Evolutionary conservation across 2,113 vertebrate genomes (phyloP).

Genomic region (Burhinus bistriatus): DNA sequence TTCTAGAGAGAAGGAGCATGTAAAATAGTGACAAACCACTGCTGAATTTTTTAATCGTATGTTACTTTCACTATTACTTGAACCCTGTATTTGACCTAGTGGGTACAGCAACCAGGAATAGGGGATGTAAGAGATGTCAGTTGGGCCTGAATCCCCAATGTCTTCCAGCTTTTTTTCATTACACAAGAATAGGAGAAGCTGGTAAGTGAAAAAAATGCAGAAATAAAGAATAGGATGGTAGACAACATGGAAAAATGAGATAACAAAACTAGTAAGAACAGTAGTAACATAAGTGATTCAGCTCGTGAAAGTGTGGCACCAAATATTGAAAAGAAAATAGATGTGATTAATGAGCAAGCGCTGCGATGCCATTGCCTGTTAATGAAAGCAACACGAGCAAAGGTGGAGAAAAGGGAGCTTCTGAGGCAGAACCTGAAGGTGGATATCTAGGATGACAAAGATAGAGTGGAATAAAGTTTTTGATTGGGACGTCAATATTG

Average conservation of each 20-base stretch:
- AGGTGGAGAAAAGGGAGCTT: background rate
- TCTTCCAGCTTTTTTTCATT: background rate
- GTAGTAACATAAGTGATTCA: background rate
- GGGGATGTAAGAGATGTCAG: background rate
- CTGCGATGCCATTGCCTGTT: background rate
- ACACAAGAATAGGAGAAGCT: background rate
- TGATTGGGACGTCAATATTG: background rate
- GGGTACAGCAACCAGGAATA: background rate
- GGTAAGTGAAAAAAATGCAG: background rate
- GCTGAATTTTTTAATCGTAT: background rate
- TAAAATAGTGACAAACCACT: background rate
- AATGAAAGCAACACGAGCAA: rapidly evolving
- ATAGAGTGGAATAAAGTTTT: background rate
- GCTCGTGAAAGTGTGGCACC: background rate
- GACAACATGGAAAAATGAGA: background rate
- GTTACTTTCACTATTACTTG: background rate
- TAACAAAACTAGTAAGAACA: background rate
- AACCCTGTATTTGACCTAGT: background rate
- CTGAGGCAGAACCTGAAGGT: background rate
- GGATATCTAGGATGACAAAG: background rate
- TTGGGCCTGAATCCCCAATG: background rate
- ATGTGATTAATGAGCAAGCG: background rate
- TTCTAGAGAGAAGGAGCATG: background rate
- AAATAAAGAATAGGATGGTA: background rate
- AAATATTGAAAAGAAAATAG: background rate